A percentile compares a stretch with the other conserved stretches of the same genome.
These are phyloP conservation scores for Ferdinandea cuprea DNA, from an alignment of 2,888 invertebrate species.

Conservation along the genomic window DNA sequence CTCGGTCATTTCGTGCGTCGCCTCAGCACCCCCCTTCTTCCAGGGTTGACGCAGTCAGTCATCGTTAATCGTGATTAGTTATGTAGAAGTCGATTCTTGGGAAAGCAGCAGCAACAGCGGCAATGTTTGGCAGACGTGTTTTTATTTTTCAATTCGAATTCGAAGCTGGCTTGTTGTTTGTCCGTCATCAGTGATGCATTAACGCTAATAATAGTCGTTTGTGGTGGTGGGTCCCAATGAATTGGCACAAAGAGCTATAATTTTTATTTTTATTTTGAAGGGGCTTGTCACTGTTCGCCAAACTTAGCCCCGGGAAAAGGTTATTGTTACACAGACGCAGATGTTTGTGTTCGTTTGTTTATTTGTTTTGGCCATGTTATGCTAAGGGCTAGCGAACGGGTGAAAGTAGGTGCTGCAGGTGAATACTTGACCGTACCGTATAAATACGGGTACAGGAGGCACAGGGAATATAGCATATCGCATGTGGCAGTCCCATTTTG, in stretches of 20 bases:
- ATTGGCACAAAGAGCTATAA: slow-evolving; percentile 17
- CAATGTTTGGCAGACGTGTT: slow-evolving; percentile 38
- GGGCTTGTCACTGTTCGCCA: slow-evolving; percentile 8
- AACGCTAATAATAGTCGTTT: slow-evolving; percentile 54
- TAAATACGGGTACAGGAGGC: too few species aligned
- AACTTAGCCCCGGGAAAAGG: slow-evolving; percentile 2
- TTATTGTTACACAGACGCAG: slow-evolving; percentile 19
- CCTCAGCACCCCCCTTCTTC: neutral
- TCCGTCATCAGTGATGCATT: slow-evolving; percentile 59
- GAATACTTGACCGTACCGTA: neutral
- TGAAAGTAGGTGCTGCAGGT: slow-evolving; percentile 33
- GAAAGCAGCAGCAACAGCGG: slow-evolving; percentile 47
- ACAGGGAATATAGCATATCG: too few species aligned
- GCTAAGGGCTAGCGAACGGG: slow-evolving; percentile 1
- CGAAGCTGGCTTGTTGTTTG: slow-evolving; percentile 52
- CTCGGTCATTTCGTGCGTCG: neutral
- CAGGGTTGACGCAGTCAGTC: slow-evolving; percentile 5
- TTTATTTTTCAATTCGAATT: slow-evolving; percentile 53
- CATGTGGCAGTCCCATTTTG: too few species aligned
- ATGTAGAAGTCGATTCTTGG: too few species aligned
- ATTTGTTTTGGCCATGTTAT: neutral
- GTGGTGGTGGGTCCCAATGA: slow-evolving; percentile 45
- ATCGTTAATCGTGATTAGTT: slow-evolving; percentile 45
- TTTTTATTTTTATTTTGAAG: neutral
- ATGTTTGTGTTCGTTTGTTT: slow-evolving; percentile 11